These are phyloP conservation scores for Ricordea florida DNA, from an alignment of 92 coral and sea anemone genomes.

Conservation along the genomic window DNA sequence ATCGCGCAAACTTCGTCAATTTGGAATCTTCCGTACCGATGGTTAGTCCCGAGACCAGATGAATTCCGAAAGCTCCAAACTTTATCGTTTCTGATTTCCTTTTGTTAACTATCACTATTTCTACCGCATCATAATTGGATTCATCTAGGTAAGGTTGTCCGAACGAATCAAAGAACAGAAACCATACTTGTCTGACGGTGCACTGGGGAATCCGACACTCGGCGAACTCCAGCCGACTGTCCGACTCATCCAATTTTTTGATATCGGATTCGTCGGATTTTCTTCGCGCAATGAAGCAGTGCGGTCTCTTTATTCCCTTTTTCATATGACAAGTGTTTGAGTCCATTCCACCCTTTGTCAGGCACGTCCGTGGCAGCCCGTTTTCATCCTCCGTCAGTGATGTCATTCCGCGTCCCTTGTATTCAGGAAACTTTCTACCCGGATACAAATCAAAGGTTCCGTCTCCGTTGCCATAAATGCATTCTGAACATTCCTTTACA, in stretches of 20 bases:
- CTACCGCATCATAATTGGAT: constrained; percentile 63
- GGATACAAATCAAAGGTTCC: constrained; percentile 67
- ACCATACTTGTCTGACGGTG: constrained; percentile 95
- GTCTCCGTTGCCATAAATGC: constrained; percentile 90
- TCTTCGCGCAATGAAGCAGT: constrained; percentile 58
- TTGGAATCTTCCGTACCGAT: constrained; percentile 34
- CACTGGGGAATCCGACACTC: constrained; percentile 86
- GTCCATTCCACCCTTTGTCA: constrained; percentile 47
- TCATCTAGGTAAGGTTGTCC: constrained; percentile 66
- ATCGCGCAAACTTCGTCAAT: constrained; percentile 34
- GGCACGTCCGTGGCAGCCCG: constrained; percentile 45
- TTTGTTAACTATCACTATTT: constrained; percentile 73
- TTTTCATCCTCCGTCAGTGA: constrained; percentile 37
- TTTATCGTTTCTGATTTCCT: constrained; percentile 38
- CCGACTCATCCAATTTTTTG: constrained; percentile 2
- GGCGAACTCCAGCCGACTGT: constrained; percentile 55
- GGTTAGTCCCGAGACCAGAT: constrained; percentile 57
- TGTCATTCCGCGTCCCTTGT: constrained; percentile 61
- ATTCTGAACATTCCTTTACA: constrained; percentile 79
- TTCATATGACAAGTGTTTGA: constrained; percentile 53
- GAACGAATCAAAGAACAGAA: constrained; percentile 71
- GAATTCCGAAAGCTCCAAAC: constrained; percentile 94
- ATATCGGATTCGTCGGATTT: constrained; percentile 35
- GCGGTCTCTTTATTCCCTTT: constrained; percentile 48
- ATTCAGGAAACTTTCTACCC: constrained; percentile 56